Evolutionary conservation across 1,140 invertebrate genomes (phyloP).

Genomic region (Caenorhabditis latens): DNA sequence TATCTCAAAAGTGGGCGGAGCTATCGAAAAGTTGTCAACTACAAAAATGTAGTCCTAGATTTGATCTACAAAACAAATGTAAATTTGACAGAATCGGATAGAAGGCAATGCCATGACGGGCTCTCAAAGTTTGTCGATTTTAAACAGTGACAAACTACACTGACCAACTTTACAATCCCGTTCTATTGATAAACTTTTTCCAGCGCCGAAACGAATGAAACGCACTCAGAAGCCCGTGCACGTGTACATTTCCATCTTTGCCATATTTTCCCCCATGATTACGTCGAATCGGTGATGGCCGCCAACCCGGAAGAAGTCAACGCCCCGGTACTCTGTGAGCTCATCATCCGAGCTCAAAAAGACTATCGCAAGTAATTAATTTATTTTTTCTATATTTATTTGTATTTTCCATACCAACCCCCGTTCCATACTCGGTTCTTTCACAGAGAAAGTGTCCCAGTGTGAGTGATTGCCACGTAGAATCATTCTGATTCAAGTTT

Average conservation of each 20-base stretch:
- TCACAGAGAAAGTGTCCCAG: neutral
- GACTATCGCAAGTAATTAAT: constrained; percentile 63
- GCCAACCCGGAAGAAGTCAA: constrained; percentile 72
- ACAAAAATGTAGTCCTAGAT: no score
- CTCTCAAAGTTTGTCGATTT: no score
- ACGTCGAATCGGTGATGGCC: constrained; percentile 71
- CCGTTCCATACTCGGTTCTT: constrained; percentile 31
- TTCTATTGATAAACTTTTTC: neutral
- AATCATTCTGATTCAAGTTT: constrained; percentile 47
- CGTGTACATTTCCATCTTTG: constrained; percentile 69
- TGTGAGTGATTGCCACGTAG: constrained; percentile 42
- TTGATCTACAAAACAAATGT: no score
- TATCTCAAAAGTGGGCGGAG: no score
- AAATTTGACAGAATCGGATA: no score
- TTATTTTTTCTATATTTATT: constrained; percentile 20
- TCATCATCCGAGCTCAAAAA: constrained; percentile 70
- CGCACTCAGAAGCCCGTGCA: neutral
- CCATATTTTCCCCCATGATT: constrained; percentile 59
- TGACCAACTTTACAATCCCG: no score
- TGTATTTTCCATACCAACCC: neutral
- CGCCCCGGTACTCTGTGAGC: constrained; percentile 72
- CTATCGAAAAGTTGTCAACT: no score
- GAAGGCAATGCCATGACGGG: no score
- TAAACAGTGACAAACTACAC: no score
- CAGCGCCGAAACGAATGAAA: neutral